Conservation (phyloP, 1,140 invertebrate genomes). For the Plectus sambesii region DNA sequence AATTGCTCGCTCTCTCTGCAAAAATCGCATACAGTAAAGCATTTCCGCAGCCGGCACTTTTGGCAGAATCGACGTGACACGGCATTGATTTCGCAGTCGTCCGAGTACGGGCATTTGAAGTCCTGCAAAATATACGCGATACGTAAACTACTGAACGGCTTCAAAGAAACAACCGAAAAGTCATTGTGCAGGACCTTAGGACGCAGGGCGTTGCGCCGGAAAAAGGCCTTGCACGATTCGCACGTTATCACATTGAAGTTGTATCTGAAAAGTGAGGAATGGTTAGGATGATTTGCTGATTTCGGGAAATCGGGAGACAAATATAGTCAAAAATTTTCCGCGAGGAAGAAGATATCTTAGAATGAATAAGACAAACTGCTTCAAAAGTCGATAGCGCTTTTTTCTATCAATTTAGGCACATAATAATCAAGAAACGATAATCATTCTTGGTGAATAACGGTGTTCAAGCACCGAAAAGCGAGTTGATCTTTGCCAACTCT, state of each 20-base stretch:
- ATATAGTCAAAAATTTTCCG: too few relatives aligned
- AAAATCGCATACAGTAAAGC: constrained; percentile 29
- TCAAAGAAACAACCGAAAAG: constrained; percentile 5
- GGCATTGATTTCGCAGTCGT: constrained; percentile 80
- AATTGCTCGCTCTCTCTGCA: constrained; percentile 59
- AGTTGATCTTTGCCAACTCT: too few relatives aligned
- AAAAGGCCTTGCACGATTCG: constrained; percentile 95
- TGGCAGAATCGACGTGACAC: constrained; percentile 86
- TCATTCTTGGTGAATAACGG: too few relatives aligned
- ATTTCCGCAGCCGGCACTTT: constrained; percentile 65
- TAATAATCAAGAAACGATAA: too few relatives aligned
- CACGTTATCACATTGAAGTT: constrained; percentile 96
- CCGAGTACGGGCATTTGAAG: constrained; percentile 77
- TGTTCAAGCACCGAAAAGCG: too few relatives aligned
- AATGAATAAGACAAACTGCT: too few relatives aligned
- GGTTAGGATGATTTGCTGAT: too few relatives aligned
- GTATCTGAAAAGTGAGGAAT: constrained; percentile 58
- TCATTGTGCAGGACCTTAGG: constrained; percentile 57
- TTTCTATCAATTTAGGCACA: too few relatives aligned
- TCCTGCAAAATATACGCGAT: constrained; percentile 53
- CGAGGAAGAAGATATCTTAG: too few relatives aligned
- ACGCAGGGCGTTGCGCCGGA: constrained; percentile 80
- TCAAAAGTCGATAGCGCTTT: too few relatives aligned
- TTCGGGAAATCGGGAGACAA: too few relatives aligned
- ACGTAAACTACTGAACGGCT: neutral